phyloP scores from a whole-genome alignment of 2,797 vertebrate species.

The Arnoldichthys spilopterus region DNA sequence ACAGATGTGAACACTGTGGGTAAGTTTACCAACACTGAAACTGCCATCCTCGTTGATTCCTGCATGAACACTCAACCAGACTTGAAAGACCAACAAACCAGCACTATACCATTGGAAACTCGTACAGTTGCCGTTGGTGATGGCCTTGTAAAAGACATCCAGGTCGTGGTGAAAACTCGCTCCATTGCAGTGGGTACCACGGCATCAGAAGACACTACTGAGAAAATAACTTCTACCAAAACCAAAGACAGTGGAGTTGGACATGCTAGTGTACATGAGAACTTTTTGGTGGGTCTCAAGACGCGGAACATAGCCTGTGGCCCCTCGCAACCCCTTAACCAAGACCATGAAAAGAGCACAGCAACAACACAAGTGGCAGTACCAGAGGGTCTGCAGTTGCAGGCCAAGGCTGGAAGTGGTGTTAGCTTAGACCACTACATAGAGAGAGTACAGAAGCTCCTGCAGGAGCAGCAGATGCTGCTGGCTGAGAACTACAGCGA shows the following conservation, averaged over 20 bases:
- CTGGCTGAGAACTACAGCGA: slow-evolving; percentile 96
- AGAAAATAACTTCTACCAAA: slow-evolving; percentile 70
- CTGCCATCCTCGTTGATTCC: slow-evolving; percentile 70
- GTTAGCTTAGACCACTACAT: slow-evolving; percentile 93
- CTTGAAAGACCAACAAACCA: slow-evolving; percentile 85
- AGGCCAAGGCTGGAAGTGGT: slow-evolving; percentile 61
- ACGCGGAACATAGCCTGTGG: slow-evolving; percentile 94
- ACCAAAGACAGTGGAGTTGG: slow-evolving; percentile 93
- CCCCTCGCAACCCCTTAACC: slow-evolving; percentile 69
- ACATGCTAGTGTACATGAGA: slow-evolving; percentile 84
- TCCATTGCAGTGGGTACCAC: slow-evolving; percentile 90
- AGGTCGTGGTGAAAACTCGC: slow-evolving; percentile 76
- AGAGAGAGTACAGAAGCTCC: slow-evolving; percentile 90
- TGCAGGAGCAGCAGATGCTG: slow-evolving; percentile 94
- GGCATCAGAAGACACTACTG: slow-evolving; percentile 66
- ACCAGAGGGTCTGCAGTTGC: slow-evolving; percentile 46
- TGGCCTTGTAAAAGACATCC: slow-evolving; percentile 88
- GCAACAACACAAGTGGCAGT: slow-evolving; percentile 4
- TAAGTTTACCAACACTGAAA: slow-evolving; percentile 83
- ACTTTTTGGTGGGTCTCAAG: slow-evolving; percentile 92
- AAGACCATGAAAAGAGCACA: slow-evolving; percentile 44
- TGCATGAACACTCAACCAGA: slow-evolving; percentile 78
- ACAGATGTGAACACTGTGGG: slow-evolving; percentile 72
- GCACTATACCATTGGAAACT: slow-evolving; percentile 78
- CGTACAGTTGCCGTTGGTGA: slow-evolving; percentile 89